Percentiles rank a stretch among this genome's conserved stretches.
Evolutionary conservation across 1,140 invertebrate species (phyloP).

Genomic region (Calliopsis andreniformis): DNA sequence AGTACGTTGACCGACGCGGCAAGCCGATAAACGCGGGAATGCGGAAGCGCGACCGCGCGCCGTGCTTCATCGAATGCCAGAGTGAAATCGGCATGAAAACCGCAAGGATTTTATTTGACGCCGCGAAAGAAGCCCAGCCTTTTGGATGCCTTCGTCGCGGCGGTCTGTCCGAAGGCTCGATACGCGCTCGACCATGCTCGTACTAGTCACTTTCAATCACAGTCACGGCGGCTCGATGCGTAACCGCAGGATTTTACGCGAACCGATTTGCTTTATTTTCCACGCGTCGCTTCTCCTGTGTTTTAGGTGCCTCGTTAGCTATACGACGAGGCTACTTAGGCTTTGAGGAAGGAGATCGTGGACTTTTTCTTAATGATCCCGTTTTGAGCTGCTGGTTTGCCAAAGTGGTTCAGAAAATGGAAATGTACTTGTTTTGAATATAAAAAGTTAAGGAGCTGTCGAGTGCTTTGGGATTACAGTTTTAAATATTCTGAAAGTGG

Average conservation of each 20-base stretch:
- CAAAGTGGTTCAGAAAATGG: too few species aligned
- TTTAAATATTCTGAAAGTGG: too few species aligned
- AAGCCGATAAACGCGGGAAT: constrained; percentile 62
- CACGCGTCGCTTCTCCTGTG: not conserved
- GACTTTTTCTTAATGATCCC: too few species aligned
- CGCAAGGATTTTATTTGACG: constrained; percentile 66
- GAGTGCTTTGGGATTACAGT: too few species aligned
- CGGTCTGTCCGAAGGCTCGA: not conserved
- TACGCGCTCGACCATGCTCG: constrained; percentile 32
- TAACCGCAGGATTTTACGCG: constrained; percentile 42
- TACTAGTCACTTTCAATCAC: constrained; percentile 45
- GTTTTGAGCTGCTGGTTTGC: too few species aligned
- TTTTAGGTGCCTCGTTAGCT: constrained; percentile 16
- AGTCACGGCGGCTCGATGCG: constrained; percentile 10
- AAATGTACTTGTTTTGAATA: too few species aligned
- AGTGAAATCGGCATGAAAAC: constrained; percentile 68
- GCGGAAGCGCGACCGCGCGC: constrained; percentile 50
- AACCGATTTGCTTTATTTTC: constrained; percentile 40
- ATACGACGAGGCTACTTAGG: too few species aligned
- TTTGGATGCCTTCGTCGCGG: constrained; percentile 16
- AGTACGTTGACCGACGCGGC: constrained; percentile 54
- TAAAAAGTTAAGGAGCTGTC: too few species aligned
- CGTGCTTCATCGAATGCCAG: constrained; percentile 59
- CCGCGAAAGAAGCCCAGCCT: constrained; percentile 43
- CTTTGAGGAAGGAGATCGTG: too few species aligned